A percentile compares a stretch with the other conserved stretches of the same genome.
These are phyloP conservation scores for Prionace glauca DNA, from an alignment of 2,797 vertebrate species.

Conservation along the genomic window DNA sequence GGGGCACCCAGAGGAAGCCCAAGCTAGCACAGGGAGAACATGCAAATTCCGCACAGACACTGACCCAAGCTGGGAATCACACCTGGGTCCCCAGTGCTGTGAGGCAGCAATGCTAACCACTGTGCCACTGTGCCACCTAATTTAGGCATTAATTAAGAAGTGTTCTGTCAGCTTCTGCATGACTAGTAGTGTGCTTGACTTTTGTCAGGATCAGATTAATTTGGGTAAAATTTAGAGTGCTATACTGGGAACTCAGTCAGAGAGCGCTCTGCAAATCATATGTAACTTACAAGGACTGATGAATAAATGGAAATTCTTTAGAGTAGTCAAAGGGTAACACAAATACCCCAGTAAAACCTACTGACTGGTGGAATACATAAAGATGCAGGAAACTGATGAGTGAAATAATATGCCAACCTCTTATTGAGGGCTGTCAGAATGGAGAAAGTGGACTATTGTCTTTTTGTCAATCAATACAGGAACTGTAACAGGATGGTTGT, in stretches of 20 bases:
- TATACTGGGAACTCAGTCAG: background rate
- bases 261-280: background rate
- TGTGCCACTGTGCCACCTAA: too few species aligned
- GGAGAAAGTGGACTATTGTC: background rate
- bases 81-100: too few species aligned
- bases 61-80: too few species aligned
- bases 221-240: background rate
- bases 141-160: background rate
- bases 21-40: too few species aligned
- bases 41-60: too few species aligned
- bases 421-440: background rate
- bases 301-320: background rate
- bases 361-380: background rate
- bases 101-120: too few species aligned
- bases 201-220: background rate
- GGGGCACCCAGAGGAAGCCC: too few species aligned
- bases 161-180: background rate
- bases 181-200: background rate
- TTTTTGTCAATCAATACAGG: background rate
- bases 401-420: background rate
- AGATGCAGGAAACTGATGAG: background rate
- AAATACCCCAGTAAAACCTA: background rate
- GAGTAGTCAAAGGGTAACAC: background rate
- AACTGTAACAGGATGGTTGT: too few species aligned
- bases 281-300: background rate